phyloP scores from a whole-genome alignment of 1,140 invertebrate species.

The Heliothis subflexa region DNA sequence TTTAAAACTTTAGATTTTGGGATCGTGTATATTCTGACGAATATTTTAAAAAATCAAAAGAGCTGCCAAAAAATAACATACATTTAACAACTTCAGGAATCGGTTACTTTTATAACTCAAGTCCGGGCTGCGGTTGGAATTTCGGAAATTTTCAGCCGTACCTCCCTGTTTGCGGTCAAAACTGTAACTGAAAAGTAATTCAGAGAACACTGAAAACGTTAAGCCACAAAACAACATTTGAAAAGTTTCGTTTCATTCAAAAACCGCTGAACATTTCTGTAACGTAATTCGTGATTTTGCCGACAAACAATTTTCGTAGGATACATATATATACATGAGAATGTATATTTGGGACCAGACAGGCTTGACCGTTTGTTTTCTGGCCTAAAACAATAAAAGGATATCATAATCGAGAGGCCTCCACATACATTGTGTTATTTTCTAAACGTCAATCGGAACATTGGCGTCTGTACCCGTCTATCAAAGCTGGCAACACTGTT shows the following conservation, averaged over 20 bases:
- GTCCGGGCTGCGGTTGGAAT: slow-evolving; percentile 42
- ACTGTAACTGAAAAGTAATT: slow-evolving; percentile 61
- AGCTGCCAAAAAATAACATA: slow-evolving; percentile 4
- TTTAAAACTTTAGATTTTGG: neutral
- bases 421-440: neutral
- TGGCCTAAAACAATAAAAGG: slow-evolving; percentile 39
- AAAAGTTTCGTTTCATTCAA: slow-evolving; percentile 57
- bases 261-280: slow-evolving; percentile 53
- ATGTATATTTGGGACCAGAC: slow-evolving; percentile 12
- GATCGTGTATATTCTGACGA: neutral
- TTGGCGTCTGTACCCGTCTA: neutral
- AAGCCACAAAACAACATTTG: slow-evolving; percentile 60
- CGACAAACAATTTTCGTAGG: slow-evolving; percentile 51
- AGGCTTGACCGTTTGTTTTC: slow-evolving; percentile 24
- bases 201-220: slow-evolving; percentile 55
- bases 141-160: slow-evolving; percentile 45
- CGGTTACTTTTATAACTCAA: slow-evolving; percentile 34
- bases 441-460: slow-evolving; percentile 17
- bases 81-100: slow-evolving; percentile 20
- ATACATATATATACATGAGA: neutral
- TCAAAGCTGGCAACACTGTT: neutral
- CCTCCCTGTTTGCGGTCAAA: slow-evolving; percentile 54
- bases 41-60: neutral
- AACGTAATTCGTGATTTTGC: slow-evolving; percentile 56
- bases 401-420: slow-evolving; percentile 21